Conservation (phyloP, 2,113 vertebrate genomes). For the Zosterops lateralis region DNA sequence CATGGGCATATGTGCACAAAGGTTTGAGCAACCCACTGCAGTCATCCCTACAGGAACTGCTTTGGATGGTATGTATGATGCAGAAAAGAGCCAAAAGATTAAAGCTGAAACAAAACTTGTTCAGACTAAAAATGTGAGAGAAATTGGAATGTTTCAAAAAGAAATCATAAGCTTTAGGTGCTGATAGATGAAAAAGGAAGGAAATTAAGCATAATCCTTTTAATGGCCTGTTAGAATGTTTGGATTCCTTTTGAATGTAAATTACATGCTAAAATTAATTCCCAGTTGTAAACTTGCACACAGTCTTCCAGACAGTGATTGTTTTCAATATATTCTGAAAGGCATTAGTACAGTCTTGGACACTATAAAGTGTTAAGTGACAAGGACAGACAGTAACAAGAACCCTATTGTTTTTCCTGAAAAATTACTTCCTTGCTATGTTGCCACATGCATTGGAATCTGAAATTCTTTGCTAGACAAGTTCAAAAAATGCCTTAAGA, state of each 20-base stretch:
- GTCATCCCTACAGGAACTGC: not conserved
- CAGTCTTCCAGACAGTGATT: not conserved
- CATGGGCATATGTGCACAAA: not conserved
- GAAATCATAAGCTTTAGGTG: not conserved
- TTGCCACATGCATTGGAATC: not conserved
- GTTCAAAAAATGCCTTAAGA: not conserved
- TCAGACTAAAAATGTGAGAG: not conserved
- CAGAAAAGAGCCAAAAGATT: not conserved
- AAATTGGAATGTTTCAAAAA: not conserved
- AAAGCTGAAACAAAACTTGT: not conserved
- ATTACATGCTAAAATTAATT: not conserved
- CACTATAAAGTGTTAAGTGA: not conserved
- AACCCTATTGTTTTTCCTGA: not conserved
- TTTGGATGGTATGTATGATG: not conserved
- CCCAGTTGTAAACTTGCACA: not conserved
- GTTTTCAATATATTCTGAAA: not conserved
- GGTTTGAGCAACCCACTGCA: not conserved
- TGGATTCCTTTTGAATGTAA: not conserved
- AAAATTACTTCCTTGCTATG: not conserved
- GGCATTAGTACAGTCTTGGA: not conserved
- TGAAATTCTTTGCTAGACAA: not conserved
- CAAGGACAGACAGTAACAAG: not conserved
- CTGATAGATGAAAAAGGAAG: not conserved
- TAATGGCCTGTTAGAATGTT: not conserved
- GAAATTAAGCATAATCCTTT: not conserved